Base-by-base conservation (phyloP, 1,140 invertebrate genomes). In the Trinorchestia longiramus region DNA sequence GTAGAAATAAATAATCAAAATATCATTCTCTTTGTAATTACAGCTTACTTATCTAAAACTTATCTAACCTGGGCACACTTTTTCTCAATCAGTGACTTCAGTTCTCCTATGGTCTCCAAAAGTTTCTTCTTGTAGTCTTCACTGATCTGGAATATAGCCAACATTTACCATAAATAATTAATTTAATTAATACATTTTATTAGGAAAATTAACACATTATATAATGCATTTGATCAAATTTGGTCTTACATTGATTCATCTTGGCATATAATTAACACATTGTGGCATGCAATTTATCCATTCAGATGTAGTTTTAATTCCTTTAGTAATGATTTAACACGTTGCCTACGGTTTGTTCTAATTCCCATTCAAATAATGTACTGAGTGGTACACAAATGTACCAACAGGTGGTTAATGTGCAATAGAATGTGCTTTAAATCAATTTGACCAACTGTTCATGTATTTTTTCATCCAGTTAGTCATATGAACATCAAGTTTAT, bases 41-140 rank as follows among this genome's bases (percentile, higher is more conserved):
- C 47, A 53, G 47, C 19, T 53, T 8, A 53, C 47, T 8, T 19
- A 53, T 53, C 47, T 53, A 8, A 90, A 90, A 53, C 47, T 8
- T 53, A 15, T 8, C 41, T 15, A 42, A 90, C 88, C 88, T 90
- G 41, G 4, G n/a, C 41, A 43, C 88, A 90, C 28, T 90, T 90
- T 41, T 90, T 90, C 23, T 8, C 88, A 42, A 90, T 11, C 15
- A 90, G 88, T 42, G 88, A 90, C 43, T 90, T 90, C 36, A 90
- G 88, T 43, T 90, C 88, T 36, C 88, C 88, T 42, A 90, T 90
- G 41, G 88, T 90, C n/a, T 42, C 88, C n/a, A 90, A 15, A 11
- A 90, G 88, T 90, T 90, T 90, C 43, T 90, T 90, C 88, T 36
- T 77, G 62, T 77, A 77, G 62, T 77, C 62, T 28, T 77, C 62